A percentile compares a stretch with the other conserved stretches of the same genome.
Conservation (phyloP, 2,888 invertebrate genomes). For the Tholera decimalis region DNA sequence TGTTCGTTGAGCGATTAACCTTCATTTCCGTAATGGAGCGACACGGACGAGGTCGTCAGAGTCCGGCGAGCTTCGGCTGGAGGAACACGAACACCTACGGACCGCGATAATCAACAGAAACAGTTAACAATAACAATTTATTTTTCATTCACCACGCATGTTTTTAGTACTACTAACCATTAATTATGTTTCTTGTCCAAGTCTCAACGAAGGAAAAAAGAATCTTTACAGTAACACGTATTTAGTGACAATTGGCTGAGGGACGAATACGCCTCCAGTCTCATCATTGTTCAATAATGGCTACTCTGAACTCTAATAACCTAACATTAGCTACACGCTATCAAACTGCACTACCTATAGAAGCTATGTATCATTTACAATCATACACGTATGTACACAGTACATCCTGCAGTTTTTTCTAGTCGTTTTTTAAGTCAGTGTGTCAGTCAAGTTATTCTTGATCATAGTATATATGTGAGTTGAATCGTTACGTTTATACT, state of each 20-base stretch:
- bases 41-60: slow-evolving; percentile 63
- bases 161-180: slow-evolving; percentile 24
- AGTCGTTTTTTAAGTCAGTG: slow-evolving; percentile 41
- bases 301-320: slow-evolving; percentile 60
- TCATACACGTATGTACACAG: slow-evolving; percentile 26
- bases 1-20: slow-evolving; percentile 64
- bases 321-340: slow-evolving; percentile 66
- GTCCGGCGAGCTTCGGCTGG: slow-evolving; percentile 43
- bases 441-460: slow-evolving; percentile 44
- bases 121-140: slow-evolving; percentile 53
- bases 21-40: slow-evolving; percentile 66
- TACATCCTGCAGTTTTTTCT: slow-evolving; percentile 49
- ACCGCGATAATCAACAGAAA: slow-evolving; percentile 64
- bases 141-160: slow-evolving; percentile 52
- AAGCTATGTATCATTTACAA: slow-evolving; percentile 45
- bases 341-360: slow-evolving; percentile 48
- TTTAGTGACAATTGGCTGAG: slow-evolving; percentile 62
- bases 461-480: slow-evolving; percentile 6
- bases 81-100: slow-evolving; percentile 68
- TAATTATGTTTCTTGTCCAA: slow-evolving; percentile 26
- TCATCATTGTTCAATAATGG: slow-evolving; percentile 66
- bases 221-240: slow-evolving; percentile 41
- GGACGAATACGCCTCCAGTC: slow-evolving; percentile 64
- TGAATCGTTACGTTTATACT: slow-evolving; percentile 16
- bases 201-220: slow-evolving; percentile 16